A percentile compares a stretch with the other conserved stretches of the same genome.
These are phyloP conservation scores for Phalloptychus januarius DNA, from an alignment of 2,797 vertebrate genomes.

Conservation along the genomic window DNA sequence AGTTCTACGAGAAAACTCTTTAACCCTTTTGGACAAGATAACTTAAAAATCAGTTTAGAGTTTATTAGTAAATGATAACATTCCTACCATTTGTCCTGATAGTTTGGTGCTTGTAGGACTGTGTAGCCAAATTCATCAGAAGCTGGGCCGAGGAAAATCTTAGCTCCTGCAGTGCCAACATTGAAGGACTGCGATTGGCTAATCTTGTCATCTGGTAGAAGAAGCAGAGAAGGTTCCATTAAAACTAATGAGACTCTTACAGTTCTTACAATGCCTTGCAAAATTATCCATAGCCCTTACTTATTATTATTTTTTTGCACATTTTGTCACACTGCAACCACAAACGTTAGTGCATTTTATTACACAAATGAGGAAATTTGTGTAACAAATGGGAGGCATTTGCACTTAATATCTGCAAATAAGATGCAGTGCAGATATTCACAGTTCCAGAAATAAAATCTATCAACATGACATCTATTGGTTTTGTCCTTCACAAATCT, in stretches of 20 bases:
- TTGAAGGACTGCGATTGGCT: conserved; percentile 80
- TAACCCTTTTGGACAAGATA: neutral
- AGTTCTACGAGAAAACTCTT: neutral
- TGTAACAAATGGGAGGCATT: neutral
- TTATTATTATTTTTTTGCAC: neutral
- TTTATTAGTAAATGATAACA: neutral
- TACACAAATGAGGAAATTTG: neutral
- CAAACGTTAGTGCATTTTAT: neutral
- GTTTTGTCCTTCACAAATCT: neutral
- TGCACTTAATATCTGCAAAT: neutral
- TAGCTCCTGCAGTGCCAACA: conserved; percentile 85
- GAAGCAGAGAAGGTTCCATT: conserved; percentile 9
- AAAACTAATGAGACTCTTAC: neutral
- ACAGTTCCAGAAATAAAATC: neutral
- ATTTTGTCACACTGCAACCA: neutral
- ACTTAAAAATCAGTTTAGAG: neutral
- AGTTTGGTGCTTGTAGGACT: conserved; percentile 85
- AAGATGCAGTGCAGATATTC: neutral
- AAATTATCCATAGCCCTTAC: no score
- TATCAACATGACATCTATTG: neutral
- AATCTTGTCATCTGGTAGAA: conserved; percentile 53
- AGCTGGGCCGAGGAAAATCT: conserved; percentile 85
- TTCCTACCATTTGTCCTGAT: conserved; percentile 89
- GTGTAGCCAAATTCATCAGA: conserved; percentile 89
- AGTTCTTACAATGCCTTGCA: neutral